phyloP scores from a whole-genome alignment of 53 echinoderm and acorn worm genomes.

The Glandiceps talaboti region DNA sequence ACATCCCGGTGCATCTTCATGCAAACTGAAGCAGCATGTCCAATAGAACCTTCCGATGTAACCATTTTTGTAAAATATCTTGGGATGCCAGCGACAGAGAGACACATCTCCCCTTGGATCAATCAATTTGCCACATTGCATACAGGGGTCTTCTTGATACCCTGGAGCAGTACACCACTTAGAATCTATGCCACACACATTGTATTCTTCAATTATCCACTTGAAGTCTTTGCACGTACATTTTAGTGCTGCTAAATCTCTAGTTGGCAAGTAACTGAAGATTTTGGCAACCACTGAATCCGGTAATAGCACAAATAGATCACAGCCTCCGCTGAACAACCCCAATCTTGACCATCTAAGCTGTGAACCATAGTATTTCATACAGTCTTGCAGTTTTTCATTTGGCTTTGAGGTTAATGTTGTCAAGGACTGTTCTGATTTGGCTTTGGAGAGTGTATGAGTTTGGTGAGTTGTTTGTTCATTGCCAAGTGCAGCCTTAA shows the following conservation, averaged over 20 bases:
- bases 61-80: constrained; percentile 80
- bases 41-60: constrained; percentile 64
- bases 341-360: neutral
- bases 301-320: constrained; percentile 44
- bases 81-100: constrained; percentile 85
- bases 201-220: constrained; percentile 72
- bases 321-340: neutral
- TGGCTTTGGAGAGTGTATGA: neutral
- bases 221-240: constrained; percentile 78
- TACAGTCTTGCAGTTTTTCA: neutral
- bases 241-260: constrained; percentile 70
- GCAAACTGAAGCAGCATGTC: constrained; percentile 68
- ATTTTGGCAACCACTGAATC: constrained; percentile 68
- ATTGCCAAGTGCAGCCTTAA: neutral
- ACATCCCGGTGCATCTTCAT: constrained; percentile 63
- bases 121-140: constrained; percentile 91
- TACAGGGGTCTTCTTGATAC: constrained; percentile 81
- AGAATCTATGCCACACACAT: constrained; percentile 56
- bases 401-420: neutral
- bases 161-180: constrained; percentile 40
- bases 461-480: neutral
- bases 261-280: constrained; percentile 44
- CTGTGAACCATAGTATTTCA: no score
- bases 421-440: neutral
- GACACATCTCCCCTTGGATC: constrained; percentile 89